Evolutionary conservation across 2,888 invertebrate species (phyloP), one percentile per base, ranked within the genome.

Genomic region (Crematogaster levior): DNA sequence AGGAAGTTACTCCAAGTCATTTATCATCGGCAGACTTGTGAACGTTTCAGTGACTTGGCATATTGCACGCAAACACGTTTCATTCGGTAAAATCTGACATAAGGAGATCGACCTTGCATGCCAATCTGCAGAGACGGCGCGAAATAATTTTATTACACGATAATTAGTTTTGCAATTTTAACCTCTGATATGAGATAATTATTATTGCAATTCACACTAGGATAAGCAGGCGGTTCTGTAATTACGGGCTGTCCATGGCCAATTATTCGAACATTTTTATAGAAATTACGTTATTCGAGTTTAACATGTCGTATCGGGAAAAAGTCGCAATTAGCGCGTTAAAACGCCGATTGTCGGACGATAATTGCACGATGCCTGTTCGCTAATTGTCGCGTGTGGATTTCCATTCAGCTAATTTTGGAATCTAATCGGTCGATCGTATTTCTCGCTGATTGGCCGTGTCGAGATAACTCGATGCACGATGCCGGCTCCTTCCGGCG

Each of bases 11-110:
- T 21, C 48, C n/a, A 4, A 53, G 27, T 58, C 86, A 84, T 88
- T 83, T 46, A 84, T 88, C 87, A 86, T 80, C 40, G 24, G n/a
- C 21, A 40, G 34, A 37, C 53, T 63, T 10, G 40, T 30, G 24
- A 48, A 40, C 51, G 56, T 65, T 66, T 63, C 73, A 43, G 43
- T 56, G 77, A 66, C 24, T 72, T 37, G 15, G 51, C 43, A 46
- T 18, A 27, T 34, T 34, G 34, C 58, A 37, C 73, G 60, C 27
- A 48, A 58, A 27, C 83, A 43, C 72, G 24, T 82, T 77, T 21
- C 63, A 9, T 77, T 58, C 81, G 72, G 53, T 30, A 51, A 58
- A 80, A 82, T 80, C 5, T n/a, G 27, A 61, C n/a, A 10, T 73
- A 40, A 15, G 27, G 24, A 53, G 53, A 53, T 21, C 34, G 15